Base-by-base conservation (phyloP, 2,113 vertebrate species). In the Fregata magnificens region DNA sequence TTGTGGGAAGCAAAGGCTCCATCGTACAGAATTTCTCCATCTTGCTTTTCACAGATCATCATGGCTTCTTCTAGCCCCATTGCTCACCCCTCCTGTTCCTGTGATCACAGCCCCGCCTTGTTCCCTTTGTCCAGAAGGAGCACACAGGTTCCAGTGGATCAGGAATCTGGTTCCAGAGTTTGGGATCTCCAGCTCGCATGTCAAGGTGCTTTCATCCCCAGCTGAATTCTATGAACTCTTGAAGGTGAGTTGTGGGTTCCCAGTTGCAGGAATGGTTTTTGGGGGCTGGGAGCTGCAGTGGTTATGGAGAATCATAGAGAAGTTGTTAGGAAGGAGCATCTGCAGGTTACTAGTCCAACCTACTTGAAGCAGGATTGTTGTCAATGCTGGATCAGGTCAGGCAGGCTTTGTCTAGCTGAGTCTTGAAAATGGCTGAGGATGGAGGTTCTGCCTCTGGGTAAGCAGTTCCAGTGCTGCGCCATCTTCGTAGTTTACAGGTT, bases 151-250 rank as follows among this genome's bases (percentile, higher is more conserved):
- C 97, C 98, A 98, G 90, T 99, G 99, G 99, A 99, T 99, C 97
- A 97, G 98, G 13, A 99, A 99, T 59, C 97, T 99, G 29, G 99
- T 99, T 9, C 99, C 99, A 1, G 99, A 99, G 61, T 99, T 99
- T 31, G 98, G 99, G 5, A 98, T 99, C 79, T 99, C 98, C 24
- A 99, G 99, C 44, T 97, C 98, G 0, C 98, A 97, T 1, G 97
- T 99, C 91, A 98, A 98, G 59, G 97, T 99, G 25, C 99, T 99
- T 17, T 98, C 97, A 4, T 99, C 99, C 25, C 99, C 99, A 0
- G 92, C 98, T 1, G 99, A 99, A 97, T 99, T 99, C 96, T 99
- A 99, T 72, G 98, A 99, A 92, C 97, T 99, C 55, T 98, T 99
- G 98, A 99, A 99, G 99, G 99, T 99, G 82, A 97, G 97, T 13